phyloP scores from a whole-genome alignment of 2,113 vertebrate species.

The Micromys minutus region DNA sequence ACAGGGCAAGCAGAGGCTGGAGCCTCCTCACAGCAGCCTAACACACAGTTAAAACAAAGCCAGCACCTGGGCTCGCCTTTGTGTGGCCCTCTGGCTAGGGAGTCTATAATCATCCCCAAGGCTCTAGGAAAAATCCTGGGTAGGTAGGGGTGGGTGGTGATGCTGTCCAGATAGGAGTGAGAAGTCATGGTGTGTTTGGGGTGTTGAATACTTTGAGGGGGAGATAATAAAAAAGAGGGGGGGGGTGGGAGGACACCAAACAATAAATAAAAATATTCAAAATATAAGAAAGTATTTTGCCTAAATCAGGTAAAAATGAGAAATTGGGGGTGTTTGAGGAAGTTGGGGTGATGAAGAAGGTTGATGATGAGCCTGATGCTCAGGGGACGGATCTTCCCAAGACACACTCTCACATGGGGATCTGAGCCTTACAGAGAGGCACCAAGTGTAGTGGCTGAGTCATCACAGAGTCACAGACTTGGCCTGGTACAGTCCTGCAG shows the following conservation, averaged over 20 bases:
- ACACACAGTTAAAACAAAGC: slow-evolving; percentile 53
- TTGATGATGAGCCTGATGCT: neutral
- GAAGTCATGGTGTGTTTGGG: slow-evolving; percentile 34
- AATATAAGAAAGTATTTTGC: neutral
- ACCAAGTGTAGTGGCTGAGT: neutral
- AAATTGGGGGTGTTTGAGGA: neutral
- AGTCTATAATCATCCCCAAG: neutral
- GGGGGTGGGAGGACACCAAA: too few species aligned
- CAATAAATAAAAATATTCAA: neutral
- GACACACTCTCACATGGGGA: neutral
- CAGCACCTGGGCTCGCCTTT: neutral
- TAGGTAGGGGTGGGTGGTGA: neutral
- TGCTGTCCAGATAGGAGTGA: neutral
- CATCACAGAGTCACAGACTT: neutral
- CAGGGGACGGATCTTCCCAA: neutral
- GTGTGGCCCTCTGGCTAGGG: neutral
- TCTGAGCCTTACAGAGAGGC: neutral
- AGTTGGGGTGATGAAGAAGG: neutral
- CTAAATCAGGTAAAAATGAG: neutral
- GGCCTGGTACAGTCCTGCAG: too few species aligned
- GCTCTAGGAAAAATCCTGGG: neutral
- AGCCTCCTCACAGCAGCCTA: neutral
- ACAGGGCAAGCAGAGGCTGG: neutral
- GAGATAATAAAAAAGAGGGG: neutral
- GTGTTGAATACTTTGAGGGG: neutral